These are phyloP conservation scores for Hemistola chrysoprasaria DNA, from an alignment of 2,888 invertebrate genomes.

Conservation along the genomic window DNA sequence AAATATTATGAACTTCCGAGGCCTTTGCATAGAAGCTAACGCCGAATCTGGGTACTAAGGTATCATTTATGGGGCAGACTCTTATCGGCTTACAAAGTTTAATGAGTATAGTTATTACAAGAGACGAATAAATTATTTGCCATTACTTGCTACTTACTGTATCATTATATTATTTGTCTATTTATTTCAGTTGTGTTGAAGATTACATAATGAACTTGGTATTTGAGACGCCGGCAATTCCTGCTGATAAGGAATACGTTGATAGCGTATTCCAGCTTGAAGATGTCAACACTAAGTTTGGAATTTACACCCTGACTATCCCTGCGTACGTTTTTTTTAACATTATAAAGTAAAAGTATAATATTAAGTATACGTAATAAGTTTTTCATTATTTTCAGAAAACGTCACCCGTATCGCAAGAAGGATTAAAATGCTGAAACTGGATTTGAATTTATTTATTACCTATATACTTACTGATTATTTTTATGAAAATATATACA, in stretches of 20 bases:
- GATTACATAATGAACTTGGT: slow-evolving; percentile 75
- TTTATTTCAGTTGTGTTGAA: slow-evolving; percentile 65
- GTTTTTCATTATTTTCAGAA: slow-evolving; percentile 49
- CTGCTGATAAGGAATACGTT: slow-evolving; percentile 63
- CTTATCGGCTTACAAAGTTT: too few relatives aligned
- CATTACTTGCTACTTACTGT: too few relatives aligned
- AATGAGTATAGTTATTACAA: too few relatives aligned
- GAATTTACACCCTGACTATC: slow-evolving; percentile 69
- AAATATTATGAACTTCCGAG: too few relatives aligned
- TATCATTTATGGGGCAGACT: too few relatives aligned
- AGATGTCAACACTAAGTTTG: slow-evolving; percentile 70
- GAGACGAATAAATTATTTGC: too few relatives aligned
- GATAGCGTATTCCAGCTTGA: slow-evolving; percentile 65
- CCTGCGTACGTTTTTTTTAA: slow-evolving; percentile 54
- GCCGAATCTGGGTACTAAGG: too few relatives aligned
- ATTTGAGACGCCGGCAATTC: slow-evolving; percentile 68
- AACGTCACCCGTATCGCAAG: slow-evolving; percentile 68
- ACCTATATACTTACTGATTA: too few relatives aligned
- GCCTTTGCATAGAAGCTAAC: too few relatives aligned
- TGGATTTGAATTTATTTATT: slow-evolving; percentile 1
- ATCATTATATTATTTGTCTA: too few relatives aligned
- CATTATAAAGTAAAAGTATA: neutral
- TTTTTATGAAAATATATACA: too few relatives aligned
- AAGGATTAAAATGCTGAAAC: slow-evolving; percentile 44
- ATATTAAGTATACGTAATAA: neutral